Evolutionary conservation across 2,797 vertebrate species (phyloP).

Genomic region (Alca torda): DNA sequence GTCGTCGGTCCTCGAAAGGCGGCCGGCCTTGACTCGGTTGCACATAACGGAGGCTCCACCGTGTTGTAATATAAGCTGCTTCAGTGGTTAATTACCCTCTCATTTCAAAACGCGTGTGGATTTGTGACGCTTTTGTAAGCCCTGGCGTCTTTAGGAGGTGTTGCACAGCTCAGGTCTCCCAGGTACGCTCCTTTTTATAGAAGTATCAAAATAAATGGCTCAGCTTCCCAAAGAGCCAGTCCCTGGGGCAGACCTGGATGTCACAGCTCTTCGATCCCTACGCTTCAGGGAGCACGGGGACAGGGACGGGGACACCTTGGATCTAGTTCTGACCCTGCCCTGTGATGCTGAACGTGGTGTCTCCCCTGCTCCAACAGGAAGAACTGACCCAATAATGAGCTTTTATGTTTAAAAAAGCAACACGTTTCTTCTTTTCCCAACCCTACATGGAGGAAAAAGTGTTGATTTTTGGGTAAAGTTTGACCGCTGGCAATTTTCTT

Average conservation of each 20-base stretch:
- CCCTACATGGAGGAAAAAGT: accelerated
- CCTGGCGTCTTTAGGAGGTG: not conserved
- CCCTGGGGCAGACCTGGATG: not conserved
- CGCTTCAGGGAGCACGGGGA: not conserved
- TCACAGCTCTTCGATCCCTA: not conserved
- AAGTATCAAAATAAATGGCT: not conserved
- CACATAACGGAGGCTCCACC: not conserved
- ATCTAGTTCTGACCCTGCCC: not conserved
- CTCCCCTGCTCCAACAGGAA: not conserved
- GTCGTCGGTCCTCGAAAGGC: not conserved
- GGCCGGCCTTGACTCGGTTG: not conserved
- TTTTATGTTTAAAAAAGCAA: not conserved
- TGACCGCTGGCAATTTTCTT: not conserved
- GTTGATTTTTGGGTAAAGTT: not conserved
- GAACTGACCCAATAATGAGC: not conserved
- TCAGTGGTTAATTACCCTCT: not conserved
- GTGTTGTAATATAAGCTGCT: not conserved
- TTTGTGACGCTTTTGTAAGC: not conserved
- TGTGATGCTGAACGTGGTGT: not conserved
- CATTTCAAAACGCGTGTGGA: not conserved
- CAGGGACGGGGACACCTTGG: not conserved
- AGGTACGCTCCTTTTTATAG: not conserved
- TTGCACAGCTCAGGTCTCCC: not conserved
- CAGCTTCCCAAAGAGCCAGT: not conserved
- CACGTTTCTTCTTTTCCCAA: not conserved